Base-by-base conservation (phyloP, 2,888 invertebrate species). In the Nebria salina region DNA sequence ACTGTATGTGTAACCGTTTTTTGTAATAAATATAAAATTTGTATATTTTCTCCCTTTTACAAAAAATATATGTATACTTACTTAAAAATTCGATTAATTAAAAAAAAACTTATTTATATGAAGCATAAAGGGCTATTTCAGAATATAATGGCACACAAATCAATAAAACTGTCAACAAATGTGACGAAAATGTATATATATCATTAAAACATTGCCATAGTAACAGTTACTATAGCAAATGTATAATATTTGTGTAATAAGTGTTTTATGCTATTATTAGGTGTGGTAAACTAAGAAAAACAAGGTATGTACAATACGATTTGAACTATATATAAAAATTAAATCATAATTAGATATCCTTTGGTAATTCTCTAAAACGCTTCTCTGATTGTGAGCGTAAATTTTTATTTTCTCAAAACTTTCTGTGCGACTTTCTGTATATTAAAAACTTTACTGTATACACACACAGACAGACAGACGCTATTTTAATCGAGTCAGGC, bases 261-360 rank as follows among this genome's bases (percentile, higher is more conserved):
- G 68, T 20, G 13, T 20, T 9, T 26, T 76, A 66, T 73, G 70
- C 15, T 9, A 90, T 90, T 68, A 26, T 70, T 70, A 90, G 85
- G 9, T 25, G 34, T 34, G 70, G 70, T 34, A 15, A 4, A 70
- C 20, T 70, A 11, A 25, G 11, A 5, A 88, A 25, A 25, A 6
- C 70, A 70, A 70, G 70, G 70, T 70, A 26, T 20, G 70, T 2
- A 25, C 11, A 26, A 11, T 66, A 5, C 25, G 3, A 11, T 54
- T 70, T 70, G 5, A 26, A 70, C 25, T 20, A 15, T 70, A 26
- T 11, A 34, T 7, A 54, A 70, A 26, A 20, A 26, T 70, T 66
- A n/a, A 8, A 11, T 54, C 11, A 54, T 6, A 54, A 34, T 34
- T 34, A 34, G 34, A 34, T 34, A 4, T 34, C 34, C 34, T 5